A percentile compares a stretch with the other conserved stretches of the same genome.
Conservation (phyloP, 1,140 invertebrate genomes). For the Drosophila bifasciata region DNA sequence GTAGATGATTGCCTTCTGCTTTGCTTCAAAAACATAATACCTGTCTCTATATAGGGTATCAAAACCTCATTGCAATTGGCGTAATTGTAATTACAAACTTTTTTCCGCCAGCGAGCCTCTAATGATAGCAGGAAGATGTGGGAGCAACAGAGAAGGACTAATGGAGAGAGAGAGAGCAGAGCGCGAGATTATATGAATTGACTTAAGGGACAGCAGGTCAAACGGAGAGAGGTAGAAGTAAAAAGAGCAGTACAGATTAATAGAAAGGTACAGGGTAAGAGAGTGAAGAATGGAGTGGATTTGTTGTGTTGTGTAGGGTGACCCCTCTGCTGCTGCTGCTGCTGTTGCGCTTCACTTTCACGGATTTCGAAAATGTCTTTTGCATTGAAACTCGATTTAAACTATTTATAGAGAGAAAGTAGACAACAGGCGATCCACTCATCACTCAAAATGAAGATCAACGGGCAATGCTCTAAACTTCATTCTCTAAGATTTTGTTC, state of each 20-base stretch:
- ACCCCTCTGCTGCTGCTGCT: slow-evolving; percentile 3
- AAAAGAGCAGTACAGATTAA: neutral
- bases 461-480: neutral
- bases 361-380: slow-evolving; percentile 59
- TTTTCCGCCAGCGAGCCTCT: slow-evolving; percentile 15
- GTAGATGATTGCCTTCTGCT: too few species aligned
- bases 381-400: slow-evolving; percentile 65
- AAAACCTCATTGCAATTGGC: slow-evolving; percentile 42
- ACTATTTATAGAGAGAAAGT: slow-evolving; percentile 77
- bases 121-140: slow-evolving; percentile 7
- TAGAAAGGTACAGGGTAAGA: neutral
- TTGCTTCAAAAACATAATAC: too few species aligned
- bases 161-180: neutral
- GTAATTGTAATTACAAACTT: slow-evolving; percentile 60
- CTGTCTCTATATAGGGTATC: neutral
- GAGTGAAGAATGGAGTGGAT: too few species aligned
- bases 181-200: slow-evolving; percentile 17
- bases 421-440: slow-evolving; percentile 20
- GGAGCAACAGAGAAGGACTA: too few species aligned
- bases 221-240: too few species aligned
- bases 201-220: slow-evolving; percentile 4
- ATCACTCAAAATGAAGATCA: slow-evolving; percentile 20
- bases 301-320: slow-evolving; percentile 5
- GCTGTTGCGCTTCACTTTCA: slow-evolving; percentile 53
- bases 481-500: neutral